Conservation (phyloP, 2,797 vertebrate species). For the Hoplostethus mediterraneus region DNA sequence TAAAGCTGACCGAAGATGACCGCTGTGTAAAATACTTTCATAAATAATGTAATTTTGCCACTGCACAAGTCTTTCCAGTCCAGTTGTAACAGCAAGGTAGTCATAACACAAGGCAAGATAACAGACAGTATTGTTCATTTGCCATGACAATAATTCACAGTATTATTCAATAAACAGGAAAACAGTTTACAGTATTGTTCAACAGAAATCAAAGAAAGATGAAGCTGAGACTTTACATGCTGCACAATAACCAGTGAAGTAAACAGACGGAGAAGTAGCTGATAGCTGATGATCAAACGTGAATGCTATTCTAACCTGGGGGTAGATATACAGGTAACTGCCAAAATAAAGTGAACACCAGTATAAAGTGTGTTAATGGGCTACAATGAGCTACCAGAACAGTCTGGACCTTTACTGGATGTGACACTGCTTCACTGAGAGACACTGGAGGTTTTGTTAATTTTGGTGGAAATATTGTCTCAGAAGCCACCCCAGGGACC, state of each 20-base stretch:
- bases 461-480: no score
- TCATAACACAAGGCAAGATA: background rate
- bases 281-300: background rate
- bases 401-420: no score
- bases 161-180: background rate
- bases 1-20: conserved; percentile 18
- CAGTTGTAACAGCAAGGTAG: background rate
- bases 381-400: no score
- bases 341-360: background rate
- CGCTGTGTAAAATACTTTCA: background rate
- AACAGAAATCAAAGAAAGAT: background rate
- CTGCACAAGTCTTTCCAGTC: background rate
- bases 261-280: background rate
- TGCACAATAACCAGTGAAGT: no score
- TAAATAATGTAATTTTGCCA: background rate
- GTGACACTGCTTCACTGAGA: no score
- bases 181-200: conserved; percentile 13
- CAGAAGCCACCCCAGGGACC: no score
- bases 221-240: no score
- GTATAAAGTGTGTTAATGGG: background rate
- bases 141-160: conserved; percentile 3
- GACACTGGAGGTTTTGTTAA: no score
- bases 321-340: background rate
- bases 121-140: background rate
- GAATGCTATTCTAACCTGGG: no score